Conservation (phyloP, 2,888 invertebrate genomes). For the Sympetrum striolatum region DNA sequence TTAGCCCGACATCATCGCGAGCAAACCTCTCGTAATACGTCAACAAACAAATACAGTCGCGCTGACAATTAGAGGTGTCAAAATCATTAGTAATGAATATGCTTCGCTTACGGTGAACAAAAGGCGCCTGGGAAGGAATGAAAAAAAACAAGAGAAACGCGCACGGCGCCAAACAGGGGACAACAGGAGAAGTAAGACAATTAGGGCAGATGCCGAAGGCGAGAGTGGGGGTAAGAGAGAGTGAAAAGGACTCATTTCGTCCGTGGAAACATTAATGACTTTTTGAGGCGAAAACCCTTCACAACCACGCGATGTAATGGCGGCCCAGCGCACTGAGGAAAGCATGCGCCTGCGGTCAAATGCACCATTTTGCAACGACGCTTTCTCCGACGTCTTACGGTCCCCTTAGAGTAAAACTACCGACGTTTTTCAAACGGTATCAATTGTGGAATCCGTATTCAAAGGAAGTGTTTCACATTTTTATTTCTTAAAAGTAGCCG, state of each 20-base stretch:
- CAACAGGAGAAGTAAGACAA: not conserved
- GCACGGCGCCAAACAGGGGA: too few species aligned
- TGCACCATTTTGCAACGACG: not conserved
- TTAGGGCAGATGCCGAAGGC: slow-evolving; percentile 54
- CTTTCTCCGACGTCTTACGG: not conserved
- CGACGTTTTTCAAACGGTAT: not conserved
- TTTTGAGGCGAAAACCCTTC: not conserved
- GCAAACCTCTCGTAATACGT: too few species aligned
- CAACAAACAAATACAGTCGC: too few species aligned
- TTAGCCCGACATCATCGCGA: too few species aligned
- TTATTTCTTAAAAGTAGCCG: not conserved
- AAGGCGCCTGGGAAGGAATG: too few species aligned
- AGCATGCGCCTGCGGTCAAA: not conserved
- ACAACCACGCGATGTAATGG: slow-evolving; percentile 44
- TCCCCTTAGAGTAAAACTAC: not conserved
- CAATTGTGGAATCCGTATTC: not conserved
- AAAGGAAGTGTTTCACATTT: not conserved
- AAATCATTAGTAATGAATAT: too few species aligned
- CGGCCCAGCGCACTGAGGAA: not conserved
- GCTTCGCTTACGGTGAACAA: too few species aligned
- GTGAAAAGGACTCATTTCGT: slow-evolving; percentile 46
- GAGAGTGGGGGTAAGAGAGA: slow-evolving; percentile 47
- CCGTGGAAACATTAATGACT: not conserved
- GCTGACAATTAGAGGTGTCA: too few species aligned
- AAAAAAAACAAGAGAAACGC: too few species aligned